Evolutionary conservation across 2,113 vertebrate genomes (phyloP).

Genomic region (Laticauda colubrina): DNA sequence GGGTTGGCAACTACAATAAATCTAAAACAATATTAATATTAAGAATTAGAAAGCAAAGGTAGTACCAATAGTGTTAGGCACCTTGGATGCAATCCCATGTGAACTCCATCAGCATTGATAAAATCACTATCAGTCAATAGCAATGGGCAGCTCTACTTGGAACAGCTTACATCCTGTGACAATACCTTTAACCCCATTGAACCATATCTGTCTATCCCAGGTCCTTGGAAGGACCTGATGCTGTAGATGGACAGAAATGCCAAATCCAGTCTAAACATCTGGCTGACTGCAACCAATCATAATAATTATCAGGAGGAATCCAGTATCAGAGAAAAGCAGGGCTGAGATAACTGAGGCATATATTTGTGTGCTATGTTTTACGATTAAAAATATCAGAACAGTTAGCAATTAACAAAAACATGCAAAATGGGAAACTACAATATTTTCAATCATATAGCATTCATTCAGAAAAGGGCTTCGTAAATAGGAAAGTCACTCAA

Average conservation of each 20-base stretch:
- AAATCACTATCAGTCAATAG: background rate
- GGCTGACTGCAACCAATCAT: background rate
- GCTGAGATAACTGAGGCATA: background rate
- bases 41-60: background rate
- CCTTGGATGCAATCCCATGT: background rate
- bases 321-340: background rate
- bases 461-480: background rate
- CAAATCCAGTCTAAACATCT: background rate
- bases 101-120: background rate
- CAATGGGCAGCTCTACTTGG: background rate
- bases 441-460: background rate
- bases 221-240: background rate
- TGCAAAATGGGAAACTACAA: background rate
- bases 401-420: background rate
- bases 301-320: background rate
- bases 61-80: background rate
- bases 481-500: background rate
- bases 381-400: background rate
- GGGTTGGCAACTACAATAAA: background rate
- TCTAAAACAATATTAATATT: background rate
- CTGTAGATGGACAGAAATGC: background rate
- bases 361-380: background rate
- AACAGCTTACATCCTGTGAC: background rate
- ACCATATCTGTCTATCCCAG: background rate
- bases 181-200: background rate